Evolutionary conservation across 2,797 vertebrate genomes (phyloP).

Genomic region (Rachycentron canadum): DNA sequence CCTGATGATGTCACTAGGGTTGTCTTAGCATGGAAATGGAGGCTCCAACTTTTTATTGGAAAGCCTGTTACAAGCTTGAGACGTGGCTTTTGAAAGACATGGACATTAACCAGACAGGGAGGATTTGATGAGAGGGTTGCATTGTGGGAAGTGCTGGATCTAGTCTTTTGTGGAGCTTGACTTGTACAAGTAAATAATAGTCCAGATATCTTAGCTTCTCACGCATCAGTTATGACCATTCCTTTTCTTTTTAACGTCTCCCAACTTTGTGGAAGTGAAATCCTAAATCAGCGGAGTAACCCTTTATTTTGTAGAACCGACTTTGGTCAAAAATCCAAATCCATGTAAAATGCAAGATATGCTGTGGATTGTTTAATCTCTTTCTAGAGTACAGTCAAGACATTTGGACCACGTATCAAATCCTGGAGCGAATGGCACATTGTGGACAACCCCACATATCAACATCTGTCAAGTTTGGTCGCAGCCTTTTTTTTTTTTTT

Average conservation of each 20-base stretch:
- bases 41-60: not conserved
- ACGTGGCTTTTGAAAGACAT: not conserved
- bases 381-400: not conserved
- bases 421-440: not conserved
- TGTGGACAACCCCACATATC: not conserved
- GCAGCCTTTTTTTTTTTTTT: too few species aligned
- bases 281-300: not conserved
- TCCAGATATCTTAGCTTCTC: too few species aligned
- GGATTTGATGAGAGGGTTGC: not conserved
- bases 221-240: too few species aligned
- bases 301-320: not conserved
- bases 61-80: not conserved
- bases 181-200: too few species aligned
- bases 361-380: not conserved
- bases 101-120: not conserved
- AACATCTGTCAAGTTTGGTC: too few species aligned
- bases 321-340: not conserved
- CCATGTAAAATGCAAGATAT: not conserved
- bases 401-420: not conserved
- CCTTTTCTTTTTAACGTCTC: not conserved
- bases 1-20: not conserved
- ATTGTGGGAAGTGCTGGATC: not conserved
- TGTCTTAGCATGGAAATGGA: not conserved
- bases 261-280: not conserved
- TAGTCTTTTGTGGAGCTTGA: not conserved